phyloP scores from a whole-genome alignment of 1,140 invertebrate genomes.

The Drosophila carrolli region DNA sequence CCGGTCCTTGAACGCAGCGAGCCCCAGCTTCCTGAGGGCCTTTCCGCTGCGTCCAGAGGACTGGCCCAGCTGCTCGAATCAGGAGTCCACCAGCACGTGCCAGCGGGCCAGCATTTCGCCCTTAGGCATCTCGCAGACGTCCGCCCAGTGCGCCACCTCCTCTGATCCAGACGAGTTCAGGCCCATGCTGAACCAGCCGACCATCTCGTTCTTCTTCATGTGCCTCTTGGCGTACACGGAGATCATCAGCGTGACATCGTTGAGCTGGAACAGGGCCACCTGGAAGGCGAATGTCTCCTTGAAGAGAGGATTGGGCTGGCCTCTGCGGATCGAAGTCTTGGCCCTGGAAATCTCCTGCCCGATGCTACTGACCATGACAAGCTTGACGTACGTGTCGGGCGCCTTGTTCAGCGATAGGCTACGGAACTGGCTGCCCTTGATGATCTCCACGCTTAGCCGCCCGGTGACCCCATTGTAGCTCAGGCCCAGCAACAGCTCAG shows the following conservation, averaged over 20 bases:
- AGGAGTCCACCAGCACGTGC: constrained; percentile 89
- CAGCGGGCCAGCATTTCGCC: constrained; percentile 86
- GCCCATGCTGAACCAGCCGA: constrained; percentile 97
- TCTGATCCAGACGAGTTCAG: constrained; percentile 96
- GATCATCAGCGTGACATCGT: constrained; percentile 97
- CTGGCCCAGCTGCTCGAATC: constrained; percentile 84
- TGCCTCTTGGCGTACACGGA: constrained; percentile 96
- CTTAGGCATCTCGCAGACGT: constrained; percentile 89
- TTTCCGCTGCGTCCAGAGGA: constrained; percentile 75
- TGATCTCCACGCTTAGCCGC: constrained; percentile 93
- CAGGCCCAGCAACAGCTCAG: constrained; percentile 94
- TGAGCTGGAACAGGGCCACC: constrained; percentile 97
- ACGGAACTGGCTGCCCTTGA: constrained; percentile 97
- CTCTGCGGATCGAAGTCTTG: constrained; percentile 95
- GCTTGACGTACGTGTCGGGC: constrained; percentile 97
- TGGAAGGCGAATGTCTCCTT: constrained; percentile 99
- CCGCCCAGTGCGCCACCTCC: constrained; percentile 96
- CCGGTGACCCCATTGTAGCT: constrained; percentile 97
- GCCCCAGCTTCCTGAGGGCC: constrained; percentile 64
- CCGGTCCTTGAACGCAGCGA: constrained; percentile 77
- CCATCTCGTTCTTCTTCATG: constrained; percentile 98
- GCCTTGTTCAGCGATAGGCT: constrained; percentile 90
- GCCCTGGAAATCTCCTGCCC: constrained; percentile 96
- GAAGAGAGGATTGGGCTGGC: constrained; percentile 97
- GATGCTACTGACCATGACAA: constrained; percentile 95